Conservation (phyloP, 1,140 invertebrate genomes). For the Callitettix versicolor region DNA sequence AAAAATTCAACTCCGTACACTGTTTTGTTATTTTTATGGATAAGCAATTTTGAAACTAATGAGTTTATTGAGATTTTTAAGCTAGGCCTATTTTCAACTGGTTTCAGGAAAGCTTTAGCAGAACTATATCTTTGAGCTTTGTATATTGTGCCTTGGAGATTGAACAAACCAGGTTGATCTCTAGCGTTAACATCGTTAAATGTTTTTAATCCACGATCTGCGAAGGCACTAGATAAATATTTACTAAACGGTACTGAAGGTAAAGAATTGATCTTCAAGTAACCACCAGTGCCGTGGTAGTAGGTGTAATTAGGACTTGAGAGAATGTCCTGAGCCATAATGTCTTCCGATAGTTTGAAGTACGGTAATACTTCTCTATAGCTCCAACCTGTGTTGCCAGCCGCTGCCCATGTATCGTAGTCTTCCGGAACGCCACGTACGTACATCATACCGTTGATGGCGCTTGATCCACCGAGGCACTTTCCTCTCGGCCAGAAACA, state of each 20-base stretch:
- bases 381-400: slow-evolving; percentile 83
- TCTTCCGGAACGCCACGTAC: slow-evolving; percentile 71
- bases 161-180: slow-evolving; percentile 38
- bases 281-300: slow-evolving; percentile 58
- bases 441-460: slow-evolving; percentile 81
- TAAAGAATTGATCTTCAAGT: slow-evolving; percentile 61
- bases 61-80: slow-evolving; percentile 45
- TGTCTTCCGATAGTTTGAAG: slow-evolving; percentile 80
- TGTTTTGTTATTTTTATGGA: slow-evolving; percentile 42
- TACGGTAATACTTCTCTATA: slow-evolving; percentile 79
- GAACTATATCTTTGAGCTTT: slow-evolving; percentile 34
- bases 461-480: slow-evolving; percentile 64
- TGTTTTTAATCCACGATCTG: slow-evolving; percentile 84
- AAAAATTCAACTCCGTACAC: slow-evolving; percentile 36
- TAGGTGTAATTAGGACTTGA: slow-evolving; percentile 51
- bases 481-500: slow-evolving; percentile 49
- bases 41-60: slow-evolving; percentile 48
- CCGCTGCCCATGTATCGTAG: slow-evolving; percentile 78
- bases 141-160: slow-evolving; percentile 29
- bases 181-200: slow-evolving; percentile 72
- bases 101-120: slow-evolving; percentile 41
- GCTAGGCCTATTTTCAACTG: slow-evolving; percentile 46
- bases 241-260: slow-evolving; percentile 66
- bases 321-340: neutral
- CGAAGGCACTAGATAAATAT: slow-evolving; percentile 80